Percentiles rank a stretch among this genome's conserved stretches.
phyloP scores from a whole-genome alignment of 2,113 vertebrate genomes.

The Erythrolamprus reginae region DNA sequence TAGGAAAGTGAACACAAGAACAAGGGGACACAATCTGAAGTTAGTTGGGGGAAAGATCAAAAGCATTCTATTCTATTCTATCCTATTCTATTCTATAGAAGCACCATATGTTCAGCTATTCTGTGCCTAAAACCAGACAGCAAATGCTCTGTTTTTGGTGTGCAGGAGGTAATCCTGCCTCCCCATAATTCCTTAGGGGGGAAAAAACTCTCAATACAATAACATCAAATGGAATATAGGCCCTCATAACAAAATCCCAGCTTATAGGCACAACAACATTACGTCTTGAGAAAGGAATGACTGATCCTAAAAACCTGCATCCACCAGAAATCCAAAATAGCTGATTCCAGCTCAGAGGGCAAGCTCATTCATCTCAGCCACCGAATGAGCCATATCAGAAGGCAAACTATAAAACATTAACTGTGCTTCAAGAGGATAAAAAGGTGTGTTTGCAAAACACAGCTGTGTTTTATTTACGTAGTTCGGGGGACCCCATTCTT shows the following conservation, averaged over 20 bases:
- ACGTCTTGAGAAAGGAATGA: not conserved
- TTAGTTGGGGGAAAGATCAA: too few relatives aligned
- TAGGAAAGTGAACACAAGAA: too few relatives aligned
- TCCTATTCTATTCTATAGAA: too few relatives aligned
- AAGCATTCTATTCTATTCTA: too few relatives aligned
- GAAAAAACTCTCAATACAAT: not conserved
- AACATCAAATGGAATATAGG: not conserved
- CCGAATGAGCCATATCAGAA: not conserved
- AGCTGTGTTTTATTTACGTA: not conserved
- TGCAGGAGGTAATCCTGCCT: not conserved
- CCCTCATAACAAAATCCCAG: not conserved
- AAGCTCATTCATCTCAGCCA: not conserved
- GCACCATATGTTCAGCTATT: not conserved
- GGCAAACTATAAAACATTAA: not conserved
- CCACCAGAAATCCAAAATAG: not conserved
- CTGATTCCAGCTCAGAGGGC: not conserved
- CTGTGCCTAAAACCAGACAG: not conserved
- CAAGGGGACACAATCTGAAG: too few relatives aligned
- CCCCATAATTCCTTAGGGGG: not conserved
- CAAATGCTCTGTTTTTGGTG: not conserved
- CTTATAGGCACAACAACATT: not conserved
- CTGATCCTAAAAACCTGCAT: not conserved
- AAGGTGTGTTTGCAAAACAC: not conserved
- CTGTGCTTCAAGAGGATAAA: not conserved
- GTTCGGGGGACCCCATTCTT: not conserved